These are phyloP conservation scores for Holothuria scabra DNA, from an alignment of 53 echinoderm and acorn worm species.

Conservation along the genomic window DNA sequence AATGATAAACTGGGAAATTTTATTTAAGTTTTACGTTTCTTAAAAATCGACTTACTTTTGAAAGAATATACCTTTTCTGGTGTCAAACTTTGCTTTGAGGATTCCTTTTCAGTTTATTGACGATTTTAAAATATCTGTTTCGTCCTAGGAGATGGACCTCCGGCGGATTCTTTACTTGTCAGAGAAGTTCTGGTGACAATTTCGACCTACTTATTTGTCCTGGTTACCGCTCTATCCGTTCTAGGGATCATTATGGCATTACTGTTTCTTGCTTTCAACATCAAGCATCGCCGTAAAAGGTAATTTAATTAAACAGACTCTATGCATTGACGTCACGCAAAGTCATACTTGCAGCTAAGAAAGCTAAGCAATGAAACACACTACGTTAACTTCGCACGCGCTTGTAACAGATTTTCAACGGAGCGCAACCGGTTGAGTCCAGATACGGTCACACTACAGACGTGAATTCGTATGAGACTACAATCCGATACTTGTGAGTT, in stretches of 20 bases:
- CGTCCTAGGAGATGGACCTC: conserved; percentile 77
- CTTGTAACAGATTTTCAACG: too few relatives aligned
- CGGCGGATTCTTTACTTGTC: conserved; percentile 78
- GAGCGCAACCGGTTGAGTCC: too few relatives aligned
- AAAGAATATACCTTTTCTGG: background rate
- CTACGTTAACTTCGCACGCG: too few relatives aligned
- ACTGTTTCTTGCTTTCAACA: conserved; percentile 84
- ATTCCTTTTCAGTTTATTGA: background rate
- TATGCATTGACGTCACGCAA: too few relatives aligned
- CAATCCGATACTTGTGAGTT: too few relatives aligned
- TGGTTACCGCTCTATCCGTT: conserved; percentile 65
- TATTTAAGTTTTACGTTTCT: too few relatives aligned
- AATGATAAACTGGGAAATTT: too few relatives aligned
- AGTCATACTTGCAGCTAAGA: too few relatives aligned
- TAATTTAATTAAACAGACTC: background rate
- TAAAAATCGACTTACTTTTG: background rate
- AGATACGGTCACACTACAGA: too few relatives aligned
- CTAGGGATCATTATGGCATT: conserved; percentile 75
- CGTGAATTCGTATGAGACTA: too few relatives aligned
- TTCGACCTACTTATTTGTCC: conserved; percentile 70
- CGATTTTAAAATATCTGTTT: background rate
- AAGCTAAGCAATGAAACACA: too few relatives aligned
- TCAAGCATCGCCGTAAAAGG: conserved; percentile 76
- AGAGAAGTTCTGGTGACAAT: conserved; percentile 59
- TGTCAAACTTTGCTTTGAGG: background rate